Percentiles rank a stretch among this genome's conserved stretches.
These are phyloP conservation scores for Ctena decussata DNA, from an alignment of 2,888 invertebrate species.

Conservation along the genomic window DNA sequence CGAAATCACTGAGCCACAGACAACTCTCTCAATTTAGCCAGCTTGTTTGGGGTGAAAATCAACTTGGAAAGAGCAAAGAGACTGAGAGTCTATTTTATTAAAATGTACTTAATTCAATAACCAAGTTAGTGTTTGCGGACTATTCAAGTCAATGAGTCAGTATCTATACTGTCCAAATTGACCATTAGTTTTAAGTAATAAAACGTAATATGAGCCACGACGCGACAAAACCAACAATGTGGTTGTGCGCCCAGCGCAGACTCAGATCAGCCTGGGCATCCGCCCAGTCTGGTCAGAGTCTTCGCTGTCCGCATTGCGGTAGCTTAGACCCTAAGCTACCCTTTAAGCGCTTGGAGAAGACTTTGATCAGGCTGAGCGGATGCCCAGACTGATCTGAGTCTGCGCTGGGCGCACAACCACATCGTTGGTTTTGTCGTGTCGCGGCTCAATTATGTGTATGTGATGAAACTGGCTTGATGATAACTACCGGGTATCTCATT, in stretches of 20 bases:
- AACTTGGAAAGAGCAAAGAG: no score
- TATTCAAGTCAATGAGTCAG: no score
- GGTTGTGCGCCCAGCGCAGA: neutral
- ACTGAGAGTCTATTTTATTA: no score
- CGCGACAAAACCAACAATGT: neutral
- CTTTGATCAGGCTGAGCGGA: neutral
- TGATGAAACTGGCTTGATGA: no score
- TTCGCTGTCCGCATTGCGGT: neutral
- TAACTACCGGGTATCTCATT: no score
- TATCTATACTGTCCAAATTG: no score
- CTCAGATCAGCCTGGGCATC: neutral
- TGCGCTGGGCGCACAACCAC: neutral
- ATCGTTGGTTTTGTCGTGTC: neutral
- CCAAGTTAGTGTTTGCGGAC: no score
- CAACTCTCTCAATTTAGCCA: no score
- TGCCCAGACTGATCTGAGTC: neutral
- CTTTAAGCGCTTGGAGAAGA: neutral
- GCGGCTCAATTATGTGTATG: neutral
- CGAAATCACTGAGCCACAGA: no score
- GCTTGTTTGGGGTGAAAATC: no score
- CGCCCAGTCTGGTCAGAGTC: neutral
- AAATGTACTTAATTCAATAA: no score
- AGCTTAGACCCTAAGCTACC: neutral
- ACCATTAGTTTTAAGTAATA: neutral
- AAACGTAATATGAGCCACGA: neutral